Base-by-base conservation (phyloP, 2,888 invertebrate genomes). In the Catocala nupta region DNA sequence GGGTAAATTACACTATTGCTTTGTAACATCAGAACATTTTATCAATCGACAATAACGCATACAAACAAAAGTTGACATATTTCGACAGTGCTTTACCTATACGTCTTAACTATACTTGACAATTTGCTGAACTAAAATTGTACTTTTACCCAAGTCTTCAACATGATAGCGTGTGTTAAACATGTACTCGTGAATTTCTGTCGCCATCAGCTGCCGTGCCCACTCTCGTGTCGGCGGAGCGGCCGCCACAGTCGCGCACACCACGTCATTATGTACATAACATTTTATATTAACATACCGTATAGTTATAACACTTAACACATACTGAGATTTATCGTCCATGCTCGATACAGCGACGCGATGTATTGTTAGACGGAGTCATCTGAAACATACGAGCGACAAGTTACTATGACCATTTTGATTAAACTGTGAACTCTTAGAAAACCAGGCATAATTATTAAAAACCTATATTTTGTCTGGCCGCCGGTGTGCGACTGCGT, bases 271-370 rank as follows among this genome's bases (percentile, higher is more conserved):
- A 84, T 87, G 80, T 85, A 85, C 86, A 85, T 74, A 78, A 78
- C 72, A 78, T 72, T 78, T 73, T 80, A 79, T 75, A 75, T 79
- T 77, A 77, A 75, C 73, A 77, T 75, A 77, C 69, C 75, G 73
- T 81, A 77, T 77, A 81, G 81, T 77, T 83, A 86, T 88, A 92
- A 90, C 92, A 92, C 91, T 92, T 91, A 92, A 91, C 92, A 92
- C 93, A 90, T 89, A 89, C 85, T 90, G 88, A 89, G 90, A 90
- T 89, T 89, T 89, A 93, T 92, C 92, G 93, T 93, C 93, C 92
- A 85, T 89, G 90, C 91, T 90, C 91, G 92, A 91, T 90, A 90
- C 75, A 89, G 89, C 89, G 77, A 82, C 79, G 81, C 81, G 82
- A 77, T 80, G 80, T 81, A 73, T 77, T 77, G 90, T 91, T 94